A percentile compares a stretch with the other conserved stretches of the same genome.
Evolutionary conservation across 2,888 invertebrate genomes (phyloP).

Genomic region (Chrysotoxum bicinctum): DNA sequence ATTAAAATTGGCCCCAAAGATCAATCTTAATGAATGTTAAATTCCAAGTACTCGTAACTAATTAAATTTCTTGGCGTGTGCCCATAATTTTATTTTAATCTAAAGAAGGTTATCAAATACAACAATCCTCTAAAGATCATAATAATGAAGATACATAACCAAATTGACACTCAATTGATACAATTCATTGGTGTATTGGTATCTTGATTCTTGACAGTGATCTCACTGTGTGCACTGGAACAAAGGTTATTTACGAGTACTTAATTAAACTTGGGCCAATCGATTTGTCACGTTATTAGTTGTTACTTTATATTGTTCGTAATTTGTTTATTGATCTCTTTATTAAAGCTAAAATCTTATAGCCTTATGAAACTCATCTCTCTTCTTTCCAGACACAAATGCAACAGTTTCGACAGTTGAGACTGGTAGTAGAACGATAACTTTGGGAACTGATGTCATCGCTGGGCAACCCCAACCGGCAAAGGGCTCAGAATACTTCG

Average conservation of each 20-base stretch:
- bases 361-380: conserved; percentile 9
- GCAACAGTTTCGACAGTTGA: conserved; percentile 37
- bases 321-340: conserved; percentile 40
- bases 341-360: background rate
- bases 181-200: background rate
- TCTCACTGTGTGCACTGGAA: conserved; percentile 4
- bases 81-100: background rate
- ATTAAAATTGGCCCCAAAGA: conserved; percentile 1
- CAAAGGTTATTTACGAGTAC: background rate
- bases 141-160: background rate
- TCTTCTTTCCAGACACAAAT: conserved; percentile 48
- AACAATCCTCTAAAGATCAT: background rate
- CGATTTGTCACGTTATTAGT: background rate
- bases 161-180: conserved; percentile 23
- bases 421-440: conserved; percentile 57
- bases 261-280: conserved; percentile 5
- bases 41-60: conserved; percentile 8
- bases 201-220: conserved; percentile 4
- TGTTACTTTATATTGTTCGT: background rate
- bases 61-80: conserved; percentile 12
- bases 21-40: background rate
- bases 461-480: conserved; percentile 69
- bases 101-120: background rate
- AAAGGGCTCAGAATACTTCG: conserved; percentile 75
- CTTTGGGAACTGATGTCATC: conserved; percentile 74